Base-by-base conservation (phyloP, 2,797 vertebrate genomes). In the Ctenopoma multispine region DNA sequence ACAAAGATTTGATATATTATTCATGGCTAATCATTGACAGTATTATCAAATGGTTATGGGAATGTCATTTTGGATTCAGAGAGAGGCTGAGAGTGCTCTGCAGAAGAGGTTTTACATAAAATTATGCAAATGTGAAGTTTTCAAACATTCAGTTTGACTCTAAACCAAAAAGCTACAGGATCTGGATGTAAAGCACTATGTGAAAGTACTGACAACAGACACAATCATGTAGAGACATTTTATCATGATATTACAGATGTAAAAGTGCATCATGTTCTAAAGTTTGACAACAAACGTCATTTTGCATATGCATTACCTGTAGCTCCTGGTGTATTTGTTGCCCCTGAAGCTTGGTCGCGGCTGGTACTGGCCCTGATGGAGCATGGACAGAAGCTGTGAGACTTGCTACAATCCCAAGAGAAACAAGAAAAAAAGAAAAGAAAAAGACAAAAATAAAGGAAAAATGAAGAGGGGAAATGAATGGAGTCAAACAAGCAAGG, bases 341-440 rank as follows among this genome's bases (percentile, higher is more conserved):
- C 97, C 98, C 93, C 97, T 95, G 94, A 99, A 99, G 92, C 96
- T 99, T 88, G 98, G 98, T 87, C 98, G 95, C 85, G 98, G 98
- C 91, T 99, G 98, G 93, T 98, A 99, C 69, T 99, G 98, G 83
- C 98, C 98, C 93, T 99, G 97, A 93, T 99, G 97, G 89, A 99
- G 97, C 96, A 99, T 98, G 15, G 97, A 98, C 86, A 99, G 97
- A 94, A 99, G 96, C 93, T 99, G 98, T 92, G 98, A 99, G 87
- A 99, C 98, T 98, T 99, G 97, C 96, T 96, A 94, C 95, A 94
- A 92, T 90, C 90, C 88, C 90, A 89, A 91, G 77, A 79, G 82
- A 89, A 85, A 89, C 77, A 74, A 86, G 90, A 80, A 76, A 83
- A 80, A 65, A 81, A 76, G 78, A 65, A 53, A 21, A 77, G 43